phyloP scores from a whole-genome alignment of 2,888 invertebrate species.

The Pristionchus mayeri region DNA sequence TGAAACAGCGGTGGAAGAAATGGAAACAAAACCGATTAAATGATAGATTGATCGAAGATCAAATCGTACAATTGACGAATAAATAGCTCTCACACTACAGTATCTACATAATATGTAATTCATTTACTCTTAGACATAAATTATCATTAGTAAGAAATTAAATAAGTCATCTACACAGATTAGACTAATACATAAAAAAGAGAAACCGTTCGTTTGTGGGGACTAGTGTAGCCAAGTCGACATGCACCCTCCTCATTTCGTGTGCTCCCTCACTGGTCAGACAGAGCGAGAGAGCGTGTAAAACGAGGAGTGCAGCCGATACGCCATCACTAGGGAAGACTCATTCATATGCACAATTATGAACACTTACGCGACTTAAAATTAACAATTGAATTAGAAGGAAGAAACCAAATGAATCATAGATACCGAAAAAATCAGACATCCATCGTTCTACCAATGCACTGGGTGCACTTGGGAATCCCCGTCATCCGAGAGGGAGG shows the following conservation, averaged over 20 bases:
- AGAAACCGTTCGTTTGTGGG: slow-evolving; percentile 30
- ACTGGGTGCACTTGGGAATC: slow-evolving; percentile 48
- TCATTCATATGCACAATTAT: slow-evolving; percentile 48
- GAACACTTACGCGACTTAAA: neutral
- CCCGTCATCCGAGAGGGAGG: slow-evolving; percentile 12
- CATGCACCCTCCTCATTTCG: too few species aligned
- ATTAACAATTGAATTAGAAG: neutral
- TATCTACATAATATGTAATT: slow-evolving; percentile 14
- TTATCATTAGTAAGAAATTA: neutral
- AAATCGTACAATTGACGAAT: slow-evolving; percentile 11
- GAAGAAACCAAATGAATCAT: neutral
- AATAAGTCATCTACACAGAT: neutral
- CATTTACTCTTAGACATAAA: slow-evolving; percentile 3
- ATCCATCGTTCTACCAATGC: slow-evolving; percentile 39
- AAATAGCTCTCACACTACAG: slow-evolving; percentile 19
- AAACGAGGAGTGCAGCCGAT: too few species aligned
- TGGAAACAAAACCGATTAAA: slow-evolving; percentile 9
- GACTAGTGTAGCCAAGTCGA: too few species aligned
- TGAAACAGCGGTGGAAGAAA: slow-evolving; percentile 24
- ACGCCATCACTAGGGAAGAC: too few species aligned
- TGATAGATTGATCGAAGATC: neutral
- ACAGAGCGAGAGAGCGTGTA: too few species aligned
- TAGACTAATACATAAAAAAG: neutral
- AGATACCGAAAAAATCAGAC: slow-evolving; percentile 23
- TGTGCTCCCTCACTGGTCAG: too few species aligned